These are phyloP conservation scores for Myrmecophaga tridactyla DNA, from an alignment of 2,113 vertebrate genomes.

Conservation along the genomic window DNA sequence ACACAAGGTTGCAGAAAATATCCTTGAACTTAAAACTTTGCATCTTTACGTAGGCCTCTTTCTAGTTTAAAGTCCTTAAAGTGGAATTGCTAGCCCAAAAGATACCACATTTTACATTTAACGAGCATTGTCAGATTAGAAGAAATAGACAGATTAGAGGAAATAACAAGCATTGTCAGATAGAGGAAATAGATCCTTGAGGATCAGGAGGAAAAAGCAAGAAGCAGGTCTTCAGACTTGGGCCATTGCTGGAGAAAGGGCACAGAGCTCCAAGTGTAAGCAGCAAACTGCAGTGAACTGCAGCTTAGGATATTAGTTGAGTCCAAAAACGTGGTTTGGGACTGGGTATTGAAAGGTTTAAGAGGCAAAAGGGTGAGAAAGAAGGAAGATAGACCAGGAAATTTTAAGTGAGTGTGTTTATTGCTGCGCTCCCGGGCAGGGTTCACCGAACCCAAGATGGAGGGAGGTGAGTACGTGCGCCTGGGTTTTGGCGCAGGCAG, in stretches of 20 bases:
- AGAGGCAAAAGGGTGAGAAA: too few relatives aligned
- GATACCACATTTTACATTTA: neutral
- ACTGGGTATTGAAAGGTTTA: too few relatives aligned
- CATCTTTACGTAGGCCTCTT: neutral
- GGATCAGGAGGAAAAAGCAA: neutral
- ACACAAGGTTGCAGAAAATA: neutral
- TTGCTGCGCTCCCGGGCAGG: too few relatives aligned
- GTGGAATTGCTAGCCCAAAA: neutral
- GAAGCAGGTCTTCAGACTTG: neutral
- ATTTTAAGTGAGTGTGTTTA: too few relatives aligned
- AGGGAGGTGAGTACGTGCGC: too few relatives aligned
- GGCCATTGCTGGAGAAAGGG: neutral
- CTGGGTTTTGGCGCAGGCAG: too few relatives aligned
- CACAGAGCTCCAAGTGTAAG: rapidly evolving
- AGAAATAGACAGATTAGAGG: neutral
- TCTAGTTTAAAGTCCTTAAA: neutral
- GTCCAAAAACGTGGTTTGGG: neutral
- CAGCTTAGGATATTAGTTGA: neutral
- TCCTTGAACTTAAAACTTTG: neutral
- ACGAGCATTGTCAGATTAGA: neutral
- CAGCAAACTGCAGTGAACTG: neutral
- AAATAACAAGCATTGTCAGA: neutral
- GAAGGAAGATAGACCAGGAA: too few relatives aligned
- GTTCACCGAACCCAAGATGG: too few relatives aligned
- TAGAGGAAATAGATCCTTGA: neutral